Evolutionary conservation across 2,888 invertebrate genomes (phyloP), one percentile per base, ranked within the genome.

Genomic region (Hedychridium roseum): DNA sequence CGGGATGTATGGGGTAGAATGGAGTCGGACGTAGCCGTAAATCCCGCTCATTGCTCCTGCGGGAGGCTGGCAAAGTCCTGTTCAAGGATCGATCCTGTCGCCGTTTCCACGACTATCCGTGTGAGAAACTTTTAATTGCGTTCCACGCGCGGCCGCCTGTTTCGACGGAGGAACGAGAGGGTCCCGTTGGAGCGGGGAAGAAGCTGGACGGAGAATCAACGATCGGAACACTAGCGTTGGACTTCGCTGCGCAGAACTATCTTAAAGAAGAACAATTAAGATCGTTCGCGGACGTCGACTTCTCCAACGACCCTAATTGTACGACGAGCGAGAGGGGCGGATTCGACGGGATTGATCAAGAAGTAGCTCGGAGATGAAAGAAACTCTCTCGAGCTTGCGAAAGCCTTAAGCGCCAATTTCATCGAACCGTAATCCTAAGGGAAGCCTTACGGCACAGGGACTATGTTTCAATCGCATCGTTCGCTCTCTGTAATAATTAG

Each of bases 61-160:
- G 23, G 12, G 37, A 37, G 23, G 23, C 35, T 34, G 23, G 5
- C 9, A 9, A 23, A 23, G 23, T 38, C 40, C 41, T 34, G 35
- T 18, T n/a, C 27, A 41, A 26, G 41, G 32, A 51, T 62, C 50
- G 51, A 59, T 50, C 43, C 50, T 63, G 64, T 64, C 60, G 58
- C 53, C 62, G 57, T 60, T 54, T 50, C 58, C 57, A 48, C 48
- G 49, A 52, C 43, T 43, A 47, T 50, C 58, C 66, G 47, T 58
- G 68, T 68, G 67, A 60, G 67, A 71, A 71, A 71, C 67, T 71
- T 71, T 71, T 71, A 71, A 71, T 71, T 71, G 66, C 68, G 68
- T 64, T 68, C 64, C 67, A 62, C 66, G 58, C 60, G 63, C 59
- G 42, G 50, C 43, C 60, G 52, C 60, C 50, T 52, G 43, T 45